Evolutionary conservation across 1,140 invertebrate species (phyloP), one percentile per base, ranked within the genome.

Genomic region (Cydia splendana): DNA sequence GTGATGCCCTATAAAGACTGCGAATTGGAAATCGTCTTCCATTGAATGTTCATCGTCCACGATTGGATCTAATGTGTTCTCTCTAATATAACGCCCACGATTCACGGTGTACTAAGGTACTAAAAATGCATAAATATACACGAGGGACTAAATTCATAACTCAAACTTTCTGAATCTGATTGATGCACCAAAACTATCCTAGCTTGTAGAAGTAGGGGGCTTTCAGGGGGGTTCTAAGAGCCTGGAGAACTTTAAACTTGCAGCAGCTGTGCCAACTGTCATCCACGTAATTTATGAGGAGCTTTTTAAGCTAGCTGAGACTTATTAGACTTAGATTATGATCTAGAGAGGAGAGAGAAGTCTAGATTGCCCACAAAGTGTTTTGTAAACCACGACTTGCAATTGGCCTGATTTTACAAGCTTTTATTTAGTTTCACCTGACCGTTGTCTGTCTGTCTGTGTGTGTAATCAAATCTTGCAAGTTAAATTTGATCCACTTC

Each of bases 221-320:
- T 15, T 18, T 53, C 18, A 6, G 15, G 13, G n/a, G 53, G 15
- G 53, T 18, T 57, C 15, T 62, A 62, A 62, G 57, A 62, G 57
- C 20, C 18, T 4, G n/a, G 1, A 62, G 7, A 62, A 62, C 57
- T 62, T 62, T 67, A n/a, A 67, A 24, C 57, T 62, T 20, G 57
- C 57, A 67, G 15, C 65, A 67, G 65, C 65, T 34, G 65, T 38
- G 65, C 65, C 65, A 67, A 38, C 30, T 34, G n/a, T 62, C 57
- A 34, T 67, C 30, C 13, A 2, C 12, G 28, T 34, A 67, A 67
- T 67, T 13, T 67, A 67, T 38, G 65, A 65, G 5, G 24, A 67
- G 18, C 20, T 62, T 62, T 62, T 62, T 24, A 62, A 62, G 57
- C 10, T 48, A 48, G 38, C 7, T 7, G 34, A 38, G 34, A 2